Conservation (phyloP, 2,797 vertebrate species). For the Taeniopygia guttata region DNA sequence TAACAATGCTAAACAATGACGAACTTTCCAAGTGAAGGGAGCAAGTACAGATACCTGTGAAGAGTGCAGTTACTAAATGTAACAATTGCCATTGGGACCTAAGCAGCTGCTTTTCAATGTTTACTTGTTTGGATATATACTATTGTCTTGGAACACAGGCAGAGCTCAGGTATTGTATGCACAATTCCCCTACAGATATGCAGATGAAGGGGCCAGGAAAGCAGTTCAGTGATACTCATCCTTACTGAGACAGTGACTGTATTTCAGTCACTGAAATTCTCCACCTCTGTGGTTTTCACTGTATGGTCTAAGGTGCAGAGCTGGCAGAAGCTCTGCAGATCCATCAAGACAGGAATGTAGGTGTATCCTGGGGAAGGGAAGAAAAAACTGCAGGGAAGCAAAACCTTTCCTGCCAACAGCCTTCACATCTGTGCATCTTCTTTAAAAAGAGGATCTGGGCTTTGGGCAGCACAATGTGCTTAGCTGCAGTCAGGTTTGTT, state of each 20-base stretch:
- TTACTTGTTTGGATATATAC: too few relatives aligned
- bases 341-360: background rate
- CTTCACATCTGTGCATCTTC: background rate
- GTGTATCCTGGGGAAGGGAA: background rate
- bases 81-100: background rate
- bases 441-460: background rate
- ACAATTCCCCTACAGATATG: too few relatives aligned
- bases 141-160: too few relatives aligned
- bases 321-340: background rate
- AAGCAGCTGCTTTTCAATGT: background rate
- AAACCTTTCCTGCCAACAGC: background rate
- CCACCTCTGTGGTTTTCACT: background rate
- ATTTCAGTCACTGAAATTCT: background rate
- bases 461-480: background rate
- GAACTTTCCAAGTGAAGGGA: background rate
- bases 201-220: too few relatives aligned
- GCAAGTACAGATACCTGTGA: background rate
- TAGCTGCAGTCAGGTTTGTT: background rate
- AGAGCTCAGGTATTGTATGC: too few relatives aligned
- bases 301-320: accelerated
- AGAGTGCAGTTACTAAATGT: background rate
- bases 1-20: background rate
- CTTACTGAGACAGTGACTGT: too few relatives aligned
- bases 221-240: too few relatives aligned
- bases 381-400: background rate